Base-by-base conservation (phyloP, 1,140 invertebrate species). In the Oedothorax gibbosus region DNA sequence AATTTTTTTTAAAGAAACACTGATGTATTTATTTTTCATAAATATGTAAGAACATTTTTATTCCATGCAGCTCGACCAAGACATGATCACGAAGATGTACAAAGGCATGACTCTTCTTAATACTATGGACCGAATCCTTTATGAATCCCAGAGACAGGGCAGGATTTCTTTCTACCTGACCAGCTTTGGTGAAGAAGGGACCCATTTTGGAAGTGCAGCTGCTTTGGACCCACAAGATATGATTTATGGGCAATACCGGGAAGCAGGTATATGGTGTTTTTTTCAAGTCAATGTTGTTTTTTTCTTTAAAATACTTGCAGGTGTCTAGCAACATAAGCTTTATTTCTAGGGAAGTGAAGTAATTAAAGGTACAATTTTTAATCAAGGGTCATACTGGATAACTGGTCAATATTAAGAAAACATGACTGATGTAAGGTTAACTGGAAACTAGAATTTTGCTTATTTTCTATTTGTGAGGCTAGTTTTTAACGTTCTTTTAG, bases 101-200 rank as follows among this genome's bases (percentile, higher is more conserved):
- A 93, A 93, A 88, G 93, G 93, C 76, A 99, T 99, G 98, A 92
- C 95, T 4, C 91, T 95, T 14, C 89, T 99, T 2, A 97, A 95
- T 89, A 94, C 95, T 12, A 97, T 99, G 96, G 99, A 99, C 89
- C 94, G 95, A 89, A 97, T 99, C 87, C 90, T 99, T 57, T 99
- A 99, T 88, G 98, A 99, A 91, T 98, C 97, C 86, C 99, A 99
- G 90, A 92, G 98, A 87, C 98, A 99, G 92, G 98, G 98, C 0
- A 92, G 99, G 75, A 99, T 99, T 88, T 99, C 98, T 0, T 99
- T 99, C 90, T 99, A 99, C 89, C 99, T 99, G 98, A 99, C 98
- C 0, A 98, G 96, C 91, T 97, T 94, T 88, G 99, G 99, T 0
- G 99, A 99, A 91, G 99, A 99, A 91, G 98, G 96, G 0, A 94